Base-by-base conservation (phyloP, 2,113 vertebrate species). In the Crotalus horridus region DNA sequence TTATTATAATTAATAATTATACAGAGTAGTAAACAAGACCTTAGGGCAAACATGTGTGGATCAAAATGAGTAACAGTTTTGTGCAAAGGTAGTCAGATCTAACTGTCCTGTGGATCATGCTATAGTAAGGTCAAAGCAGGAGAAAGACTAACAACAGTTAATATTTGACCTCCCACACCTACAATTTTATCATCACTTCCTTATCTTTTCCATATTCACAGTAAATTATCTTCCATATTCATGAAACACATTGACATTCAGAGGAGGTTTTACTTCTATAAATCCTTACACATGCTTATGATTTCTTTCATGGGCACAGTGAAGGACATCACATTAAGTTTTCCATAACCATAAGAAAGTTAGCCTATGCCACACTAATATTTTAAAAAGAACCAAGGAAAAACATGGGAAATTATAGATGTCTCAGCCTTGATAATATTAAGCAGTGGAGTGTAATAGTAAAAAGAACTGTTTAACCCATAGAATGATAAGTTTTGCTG, bases 1-100 rank as follows among this genome's bases (percentile, higher is more conserved):
- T n/a, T n/a, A n/a, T n/a, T n/a, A n/a, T n/a, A n/a, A n/a, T 97
- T 97, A 97, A 98, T 98, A 97, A 98, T 97, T 97, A 97, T 96
- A 97, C 94, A 97, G 96, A 88, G 96, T 96, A 96, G 96, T 97
- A 98, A 97, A 97, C 94, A 97, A 97, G 96, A 94, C 95, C 95
- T 93, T 85, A 93, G 97, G 97, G 95, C 96, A 96, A 97, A 96
- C 85, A 89, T 94, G 92, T n/a, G 95, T 96, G 91, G 95, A 95
- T 96, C 96, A 95, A 97, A 97, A 96, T 97, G 97, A 97, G 95
- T 97, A 97, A 97, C 97, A 92, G 69, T 91, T 94, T 97, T 97
- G 96, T 95, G 93, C 93, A 95, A 97, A 97, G 90, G 95, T 95
- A 95, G 89, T 90, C 29, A 46, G 93, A 93, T 93, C 88, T 59